Evolutionary conservation across 2,888 invertebrate species (phyloP).

Genomic region (Nephrotoma appendiculata): DNA sequence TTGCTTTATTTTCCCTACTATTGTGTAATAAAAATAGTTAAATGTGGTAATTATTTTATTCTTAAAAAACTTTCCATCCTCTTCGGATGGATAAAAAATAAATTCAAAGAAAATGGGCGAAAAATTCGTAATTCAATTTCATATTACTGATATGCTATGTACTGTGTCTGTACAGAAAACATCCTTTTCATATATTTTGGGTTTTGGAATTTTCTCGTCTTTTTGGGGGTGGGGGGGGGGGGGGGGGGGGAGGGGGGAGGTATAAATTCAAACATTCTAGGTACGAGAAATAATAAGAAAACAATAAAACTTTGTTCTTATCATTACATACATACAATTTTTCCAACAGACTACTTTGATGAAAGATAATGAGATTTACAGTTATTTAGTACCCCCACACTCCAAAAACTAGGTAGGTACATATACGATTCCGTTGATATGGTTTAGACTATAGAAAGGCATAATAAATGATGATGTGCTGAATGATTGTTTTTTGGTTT

Average conservation of each 20-base stretch:
- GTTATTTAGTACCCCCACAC: background rate
- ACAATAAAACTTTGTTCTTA: background rate
- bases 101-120: background rate
- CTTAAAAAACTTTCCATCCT: background rate
- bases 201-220: background rate
- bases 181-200: background rate
- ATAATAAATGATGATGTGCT: background rate
- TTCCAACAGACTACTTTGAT: background rate
- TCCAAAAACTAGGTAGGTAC: background rate
- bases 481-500: background rate
- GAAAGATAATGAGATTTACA: background rate
- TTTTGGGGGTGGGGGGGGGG: background rate
- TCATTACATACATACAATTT: background rate
- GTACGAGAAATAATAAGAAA: too few species aligned
- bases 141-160: background rate
- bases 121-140: background rate
- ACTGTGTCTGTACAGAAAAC: background rate
- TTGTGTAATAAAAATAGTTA: background rate
- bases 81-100: background rate
- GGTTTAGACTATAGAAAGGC: background rate
- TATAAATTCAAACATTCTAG: background rate
- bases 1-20: background rate
- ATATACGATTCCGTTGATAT: background rate
- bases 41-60: background rate
- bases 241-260: too few species aligned